Conservation (phyloP, 2,888 invertebrate genomes). For the Toxonevra muliebris region DNA sequence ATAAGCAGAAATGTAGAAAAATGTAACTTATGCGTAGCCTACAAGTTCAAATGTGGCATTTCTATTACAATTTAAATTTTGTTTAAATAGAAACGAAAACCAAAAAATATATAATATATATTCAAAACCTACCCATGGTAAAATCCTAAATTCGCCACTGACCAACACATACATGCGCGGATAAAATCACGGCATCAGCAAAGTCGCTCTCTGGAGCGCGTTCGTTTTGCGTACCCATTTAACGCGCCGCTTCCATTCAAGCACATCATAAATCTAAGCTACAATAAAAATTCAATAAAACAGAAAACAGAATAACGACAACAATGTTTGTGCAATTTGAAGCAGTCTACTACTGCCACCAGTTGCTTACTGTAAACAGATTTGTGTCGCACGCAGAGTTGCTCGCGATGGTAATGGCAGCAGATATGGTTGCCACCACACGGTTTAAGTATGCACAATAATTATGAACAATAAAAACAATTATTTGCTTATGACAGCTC, state of each 20-base stretch:
- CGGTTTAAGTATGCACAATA: constrained; percentile 58
- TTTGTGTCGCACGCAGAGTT: neutral
- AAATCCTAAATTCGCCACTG: too few relatives aligned
- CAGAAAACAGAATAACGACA: constrained; percentile 39
- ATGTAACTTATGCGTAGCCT: too few relatives aligned
- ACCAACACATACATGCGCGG: too few relatives aligned
- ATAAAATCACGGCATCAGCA: too few relatives aligned
- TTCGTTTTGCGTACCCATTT: too few relatives aligned
- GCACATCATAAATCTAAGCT: constrained; percentile 59
- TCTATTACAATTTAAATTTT: too few relatives aligned
- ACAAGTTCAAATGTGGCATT: too few relatives aligned
- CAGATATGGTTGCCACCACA: constrained; percentile 18
- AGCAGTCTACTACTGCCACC: constrained; percentile 35
- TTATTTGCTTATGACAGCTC: constrained; percentile 62
- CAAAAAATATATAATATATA: too few relatives aligned
- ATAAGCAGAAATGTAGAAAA: too few relatives aligned
- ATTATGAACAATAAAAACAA: constrained; percentile 62
- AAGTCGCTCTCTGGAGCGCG: too few relatives aligned
- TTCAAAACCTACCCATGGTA: too few relatives aligned
- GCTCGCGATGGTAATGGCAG: neutral
- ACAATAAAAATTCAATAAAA: constrained; percentile 63
- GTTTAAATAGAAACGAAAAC: too few relatives aligned
- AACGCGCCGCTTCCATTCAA: constrained; percentile 23
- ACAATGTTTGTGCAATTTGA: constrained; percentile 40
- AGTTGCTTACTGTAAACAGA: constrained; percentile 31